Conservation (phyloP, 1,140 invertebrate species). For the Drosophila lowei region DNA sequence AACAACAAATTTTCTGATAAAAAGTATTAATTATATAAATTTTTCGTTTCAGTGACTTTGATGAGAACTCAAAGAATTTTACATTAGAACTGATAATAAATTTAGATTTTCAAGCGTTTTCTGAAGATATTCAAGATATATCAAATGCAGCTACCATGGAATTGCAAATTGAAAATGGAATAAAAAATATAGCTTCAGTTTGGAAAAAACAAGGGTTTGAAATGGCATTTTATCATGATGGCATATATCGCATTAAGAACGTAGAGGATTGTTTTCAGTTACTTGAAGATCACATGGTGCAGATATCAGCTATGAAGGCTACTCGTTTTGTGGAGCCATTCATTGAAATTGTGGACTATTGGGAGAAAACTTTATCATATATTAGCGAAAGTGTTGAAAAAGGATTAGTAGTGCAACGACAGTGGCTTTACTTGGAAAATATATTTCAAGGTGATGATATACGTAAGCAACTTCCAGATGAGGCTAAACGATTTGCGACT, state of each 20-base stretch:
- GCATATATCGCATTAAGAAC: constrained; percentile 86
- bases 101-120: constrained; percentile 90
- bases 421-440: constrained; percentile 93
- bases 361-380: constrained; percentile 91
- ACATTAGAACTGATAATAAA: constrained; percentile 91
- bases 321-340: constrained; percentile 94
- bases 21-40: neutral
- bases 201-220: constrained; percentile 89
- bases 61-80: constrained; percentile 89
- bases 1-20: neutral
- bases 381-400: constrained; percentile 91
- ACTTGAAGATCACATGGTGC: constrained; percentile 89
- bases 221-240: constrained; percentile 88
- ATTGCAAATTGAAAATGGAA: constrained; percentile 90
- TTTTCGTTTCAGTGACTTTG: constrained; percentile 86
- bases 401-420: constrained; percentile 89
- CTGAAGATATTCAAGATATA: constrained; percentile 91
- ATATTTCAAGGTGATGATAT: constrained; percentile 94
- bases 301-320: constrained; percentile 92
- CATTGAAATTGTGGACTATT: constrained; percentile 90
- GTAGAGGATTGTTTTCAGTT: constrained; percentile 89
- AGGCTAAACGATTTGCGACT: constrained; percentile 89
- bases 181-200: constrained; percentile 87
- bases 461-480: constrained; percentile 90
- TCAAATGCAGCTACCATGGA: constrained; percentile 93